phyloP scores from a whole-genome alignment of 1,140 invertebrate genomes.

The Anastrepha ludens region DNA sequence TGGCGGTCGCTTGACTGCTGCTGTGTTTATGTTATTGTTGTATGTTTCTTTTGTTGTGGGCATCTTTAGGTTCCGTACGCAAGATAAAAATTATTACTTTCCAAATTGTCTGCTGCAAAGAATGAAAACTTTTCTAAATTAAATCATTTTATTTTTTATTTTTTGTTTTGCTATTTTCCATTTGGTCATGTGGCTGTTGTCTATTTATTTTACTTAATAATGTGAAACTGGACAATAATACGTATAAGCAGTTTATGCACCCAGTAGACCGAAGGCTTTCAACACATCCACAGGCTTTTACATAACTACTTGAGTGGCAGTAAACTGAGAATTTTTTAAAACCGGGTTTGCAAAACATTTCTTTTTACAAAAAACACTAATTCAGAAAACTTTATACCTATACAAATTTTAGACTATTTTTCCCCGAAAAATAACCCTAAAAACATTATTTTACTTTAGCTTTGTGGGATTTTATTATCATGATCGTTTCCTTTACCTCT shows the following conservation, averaged over 20 bases:
- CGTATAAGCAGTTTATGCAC: background rate
- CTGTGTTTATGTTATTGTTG: background rate
- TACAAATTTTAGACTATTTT: no score
- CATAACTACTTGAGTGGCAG: no score
- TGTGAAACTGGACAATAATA: background rate
- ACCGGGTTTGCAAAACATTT: no score
- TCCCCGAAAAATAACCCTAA: no score
- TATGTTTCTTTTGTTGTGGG: background rate
- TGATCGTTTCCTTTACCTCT: no score
- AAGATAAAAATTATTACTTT: constrained; percentile 35
- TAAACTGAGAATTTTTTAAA: no score
- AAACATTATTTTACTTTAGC: no score
- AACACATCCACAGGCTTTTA: no score
- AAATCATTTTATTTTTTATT: background rate
- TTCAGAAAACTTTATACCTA: no score
- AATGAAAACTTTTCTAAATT: constrained; percentile 31
- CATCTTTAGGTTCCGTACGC: constrained; percentile 27
- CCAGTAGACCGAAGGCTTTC: no score
- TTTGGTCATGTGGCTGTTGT: constrained; percentile 1
- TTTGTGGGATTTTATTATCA: no score
- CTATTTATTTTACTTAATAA: background rate
- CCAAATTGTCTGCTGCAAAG: constrained; percentile 40
- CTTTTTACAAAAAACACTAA: no score
- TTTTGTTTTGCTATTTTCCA: background rate
- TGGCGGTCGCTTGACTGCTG: background rate